phyloP scores from a whole-genome alignment of 1,140 invertebrate species.

The Drosophila funebris region DNA sequence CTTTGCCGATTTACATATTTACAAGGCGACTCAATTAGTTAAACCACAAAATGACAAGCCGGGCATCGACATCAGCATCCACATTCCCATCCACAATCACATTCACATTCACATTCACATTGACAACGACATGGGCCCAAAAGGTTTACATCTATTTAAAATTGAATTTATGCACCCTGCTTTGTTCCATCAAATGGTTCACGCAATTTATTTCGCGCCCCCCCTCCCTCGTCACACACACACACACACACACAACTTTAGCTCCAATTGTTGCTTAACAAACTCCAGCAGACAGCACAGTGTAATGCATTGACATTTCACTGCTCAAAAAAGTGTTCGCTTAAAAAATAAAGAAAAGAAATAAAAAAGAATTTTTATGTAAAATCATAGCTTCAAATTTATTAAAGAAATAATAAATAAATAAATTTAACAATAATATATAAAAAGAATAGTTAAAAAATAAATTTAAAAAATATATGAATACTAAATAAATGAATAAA shows the following conservation, averaged over 20 bases:
- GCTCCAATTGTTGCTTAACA: conserved; percentile 9
- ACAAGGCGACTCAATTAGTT: conserved; percentile 83
- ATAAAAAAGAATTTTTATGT: no score
- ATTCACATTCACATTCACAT: not conserved
- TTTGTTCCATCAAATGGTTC: conserved; percentile 33
- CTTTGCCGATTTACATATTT: conserved; percentile 67
- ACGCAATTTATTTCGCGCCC: conserved; percentile 49
- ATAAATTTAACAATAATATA: no score
- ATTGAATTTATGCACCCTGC: conserved; percentile 83
- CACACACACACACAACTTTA: not conserved
- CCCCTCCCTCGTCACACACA: not conserved
- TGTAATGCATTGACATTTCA: not conserved
- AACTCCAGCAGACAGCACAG: not conserved
- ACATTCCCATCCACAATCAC: not conserved
- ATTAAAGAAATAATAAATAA: no score
- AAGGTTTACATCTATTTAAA: conserved; percentile 78
- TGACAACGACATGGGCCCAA: no score
- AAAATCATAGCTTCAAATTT: no score
- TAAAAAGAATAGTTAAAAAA: no score
- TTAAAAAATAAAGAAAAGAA: no score
- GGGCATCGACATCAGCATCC: not conserved
- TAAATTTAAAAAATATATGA: no score
- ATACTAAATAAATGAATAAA: no score
- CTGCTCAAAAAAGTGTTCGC: no score
- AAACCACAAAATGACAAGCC: conserved; percentile 75